Evolutionary conservation across 2,797 vertebrate species (phyloP), one percentile per base, ranked within the genome.

Genomic region (Danio aesculapii): DNA sequence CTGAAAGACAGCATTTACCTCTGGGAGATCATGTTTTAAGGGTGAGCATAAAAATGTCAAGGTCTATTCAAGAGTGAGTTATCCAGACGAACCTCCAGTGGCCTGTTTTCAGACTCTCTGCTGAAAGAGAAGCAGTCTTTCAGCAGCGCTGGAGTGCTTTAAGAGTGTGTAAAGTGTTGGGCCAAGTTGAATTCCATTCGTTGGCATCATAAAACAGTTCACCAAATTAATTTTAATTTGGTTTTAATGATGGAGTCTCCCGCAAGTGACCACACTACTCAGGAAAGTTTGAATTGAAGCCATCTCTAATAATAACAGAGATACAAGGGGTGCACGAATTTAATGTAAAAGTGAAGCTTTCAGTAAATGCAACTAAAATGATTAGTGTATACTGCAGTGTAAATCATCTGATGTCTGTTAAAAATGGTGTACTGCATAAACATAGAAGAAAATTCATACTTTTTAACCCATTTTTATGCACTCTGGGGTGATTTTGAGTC

Each of bases 1-100:
- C 86, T 94, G 89, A 93, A 93, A 92, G 91, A 87, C 87, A 88
- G 87, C 70, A 89, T 93, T 93, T 90, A 93, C 82, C 83, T 79
- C 68, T 76, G 81, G 86, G 73, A 83, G 82, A 84, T 87, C 84
- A 77, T 86, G 88, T 90, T 92, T 92, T 89, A 91, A 52, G 69
- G 77, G 71, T 75, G 85, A 86, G 87, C 90, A 88, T 94, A 92
- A 93, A 93, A 91, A 89, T 81, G 92, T 92, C 92, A 91, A 85
- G 88, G 76, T 81, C 80, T 86, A 88, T 89, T 92, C 84, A 88
- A 87, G 87, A 89, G 84, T 84, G 73, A 90, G 88, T 90, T 91
- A 86, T 91, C 89, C 89, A 55, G 64, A 83, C 10, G 57, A 70
- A 85, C 86, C 89, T 91, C 89, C 47, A 77, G 87, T 85, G 92